Evolutionary conservation across 2,888 invertebrate genomes (phyloP), one percentile per base, ranked within the genome.

Genomic region (Plagodis pulveraria): DNA sequence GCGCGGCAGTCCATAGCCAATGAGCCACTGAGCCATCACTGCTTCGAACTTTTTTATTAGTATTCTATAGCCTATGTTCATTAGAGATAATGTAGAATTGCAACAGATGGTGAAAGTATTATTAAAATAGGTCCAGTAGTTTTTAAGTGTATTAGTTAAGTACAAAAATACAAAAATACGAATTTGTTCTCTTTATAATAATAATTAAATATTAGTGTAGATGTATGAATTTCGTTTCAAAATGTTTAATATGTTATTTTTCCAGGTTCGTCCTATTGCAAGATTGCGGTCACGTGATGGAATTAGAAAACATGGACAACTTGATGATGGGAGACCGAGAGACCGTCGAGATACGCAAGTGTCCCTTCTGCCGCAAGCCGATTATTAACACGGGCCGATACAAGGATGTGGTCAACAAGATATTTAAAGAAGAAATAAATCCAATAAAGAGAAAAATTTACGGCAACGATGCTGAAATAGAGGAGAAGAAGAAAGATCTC

Each of bases 341-440:
- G 12, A 72, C 74, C 0, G 74, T 89, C 38, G 63, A 75, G 12
- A 83, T 92, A 11, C 81, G 80, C 2, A 63, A 76, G 0, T 96
- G 96, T 71, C 95, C 95, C 0, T 79, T 76, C 57, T 96, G 96
- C 73, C 94, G 93, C 51, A 93, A 93, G 12, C 88, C 93, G 0
- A 94, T 96, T 10, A 84, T 93, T 11, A 93, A 89, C 68, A 94
- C 94, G 2, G 81, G 84, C 45, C 89, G 95, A 11, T 95, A 94
- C 78, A 93, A 93, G 61, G 91, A 94, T 60, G 65, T 86, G 2
- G 86, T 95, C 55, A 86, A 89, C 75, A 65, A 68, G 11, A 81
- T 80, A 58, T 78, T 88, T 44, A 81, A 76, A 58, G 71, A 73
- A n/a, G 85, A 89, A 52, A 87, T 93, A 12, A 87, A 88, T 56